These are phyloP conservation scores for Laticauda colubrina DNA, from an alignment of 2,113 vertebrate genomes.

Conservation along the genomic window DNA sequence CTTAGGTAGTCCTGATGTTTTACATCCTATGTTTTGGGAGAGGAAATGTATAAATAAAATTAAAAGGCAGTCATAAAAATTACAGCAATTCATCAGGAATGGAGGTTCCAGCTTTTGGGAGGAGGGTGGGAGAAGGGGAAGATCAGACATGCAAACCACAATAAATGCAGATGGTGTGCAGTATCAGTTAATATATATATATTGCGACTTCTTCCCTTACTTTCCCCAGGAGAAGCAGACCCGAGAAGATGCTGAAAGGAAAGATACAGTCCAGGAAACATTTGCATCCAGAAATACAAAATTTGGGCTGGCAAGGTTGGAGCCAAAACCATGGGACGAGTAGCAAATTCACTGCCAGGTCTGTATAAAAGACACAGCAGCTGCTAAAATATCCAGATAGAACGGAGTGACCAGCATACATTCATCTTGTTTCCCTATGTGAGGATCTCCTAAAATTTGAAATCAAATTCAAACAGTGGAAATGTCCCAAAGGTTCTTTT, in stretches of 20 bases:
- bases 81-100: neutral
- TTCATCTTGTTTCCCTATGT: neutral
- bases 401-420: too few species aligned
- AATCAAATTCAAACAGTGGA: neutral
- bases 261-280: neutral
- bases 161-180: neutral
- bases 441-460: neutral
- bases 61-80: neutral
- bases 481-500: too few species aligned
- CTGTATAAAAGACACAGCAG: neutral
- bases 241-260: neutral
- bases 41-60: neutral
- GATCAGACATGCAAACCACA: neutral
- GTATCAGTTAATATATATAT: neutral
- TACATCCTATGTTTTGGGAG: neutral
- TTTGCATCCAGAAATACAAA: neutral
- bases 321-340: neutral
- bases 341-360: neutral
- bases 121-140: accelerated
- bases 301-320: too few species aligned
- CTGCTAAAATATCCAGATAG: neutral
- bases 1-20: neutral
- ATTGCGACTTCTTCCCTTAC: neutral
- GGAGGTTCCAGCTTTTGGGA: neutral
- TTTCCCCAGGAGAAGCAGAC: neutral